A percentile compares a stretch with the other conserved stretches of the same genome.
Evolutionary conservation across 2,113 vertebrate genomes (phyloP).

Genomic region (Pampusana beccarii): DNA sequence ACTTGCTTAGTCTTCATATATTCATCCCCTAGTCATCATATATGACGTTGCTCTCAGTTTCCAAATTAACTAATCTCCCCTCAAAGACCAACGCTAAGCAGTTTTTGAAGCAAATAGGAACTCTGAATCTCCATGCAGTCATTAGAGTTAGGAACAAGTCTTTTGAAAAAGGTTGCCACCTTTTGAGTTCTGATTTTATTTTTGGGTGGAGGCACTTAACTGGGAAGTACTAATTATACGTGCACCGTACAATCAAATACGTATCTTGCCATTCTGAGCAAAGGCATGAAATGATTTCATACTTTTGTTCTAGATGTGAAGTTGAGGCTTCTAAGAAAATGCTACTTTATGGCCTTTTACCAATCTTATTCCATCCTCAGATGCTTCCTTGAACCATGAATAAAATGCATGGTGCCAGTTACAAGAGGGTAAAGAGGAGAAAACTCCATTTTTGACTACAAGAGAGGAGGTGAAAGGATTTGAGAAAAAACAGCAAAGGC

Average conservation of each 20-base stretch:
- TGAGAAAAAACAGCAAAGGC: not conserved
- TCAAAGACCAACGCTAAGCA: not conserved
- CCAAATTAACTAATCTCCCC: not conserved
- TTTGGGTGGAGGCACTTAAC: not conserved
- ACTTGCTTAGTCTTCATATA: no score
- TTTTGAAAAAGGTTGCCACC: not conserved
- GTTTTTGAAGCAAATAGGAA: not conserved
- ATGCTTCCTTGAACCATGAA: not conserved
- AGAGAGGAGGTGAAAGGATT: not conserved
- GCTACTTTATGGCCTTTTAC: not conserved
- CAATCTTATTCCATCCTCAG: not conserved
- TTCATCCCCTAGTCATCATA: not conserved
- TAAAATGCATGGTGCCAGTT: not conserved
- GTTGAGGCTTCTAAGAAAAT: not conserved
- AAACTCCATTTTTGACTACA: not conserved
- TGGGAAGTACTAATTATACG: not conserved
- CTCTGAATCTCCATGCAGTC: not conserved
- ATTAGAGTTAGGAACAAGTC: not conserved
- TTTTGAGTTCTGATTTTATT: not conserved
- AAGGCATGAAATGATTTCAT: not conserved
- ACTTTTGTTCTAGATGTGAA: not conserved
- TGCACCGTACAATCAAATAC: fast-evolving
- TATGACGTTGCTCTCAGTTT: not conserved
- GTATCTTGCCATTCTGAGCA: not conserved
- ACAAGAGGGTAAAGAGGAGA: not conserved